phyloP scores from a whole-genome alignment of 2,797 vertebrate species.

The Sarcophilus harrisii region DNA sequence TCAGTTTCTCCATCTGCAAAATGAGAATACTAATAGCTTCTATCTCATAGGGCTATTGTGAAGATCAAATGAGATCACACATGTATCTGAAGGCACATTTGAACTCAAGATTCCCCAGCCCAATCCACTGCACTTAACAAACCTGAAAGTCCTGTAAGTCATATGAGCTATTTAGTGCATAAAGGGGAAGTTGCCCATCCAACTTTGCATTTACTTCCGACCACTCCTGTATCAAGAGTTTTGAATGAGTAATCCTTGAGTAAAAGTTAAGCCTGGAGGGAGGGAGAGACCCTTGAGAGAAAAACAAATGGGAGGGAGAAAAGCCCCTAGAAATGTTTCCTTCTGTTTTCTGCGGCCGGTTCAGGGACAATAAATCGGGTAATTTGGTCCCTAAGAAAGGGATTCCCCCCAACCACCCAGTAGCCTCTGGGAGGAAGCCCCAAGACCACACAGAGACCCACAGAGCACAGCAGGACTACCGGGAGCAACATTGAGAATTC shows the following conservation, averaged over 20 bases:
- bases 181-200: neutral
- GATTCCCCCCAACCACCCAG: neutral
- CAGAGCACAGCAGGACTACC: conserved; percentile 47
- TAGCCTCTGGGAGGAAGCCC: conserved; percentile 12
- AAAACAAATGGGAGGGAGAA: neutral
- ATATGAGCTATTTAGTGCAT: neutral
- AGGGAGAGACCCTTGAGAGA: neutral
- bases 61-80: neutral
- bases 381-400: neutral
- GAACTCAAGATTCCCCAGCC: neutral
- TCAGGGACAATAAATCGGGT: neutral
- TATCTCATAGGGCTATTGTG: neutral
- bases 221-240: neutral
- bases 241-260: neutral
- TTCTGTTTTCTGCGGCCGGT: neutral
- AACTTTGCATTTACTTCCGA: neutral
- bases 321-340: neutral
- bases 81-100: neutral
- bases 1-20: neutral
- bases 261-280: neutral
- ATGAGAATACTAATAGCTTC: neutral
- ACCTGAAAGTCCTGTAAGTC: neutral
- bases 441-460: conserved; percentile 43
- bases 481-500: conserved; percentile 33
- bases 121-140: neutral